These are phyloP conservation scores for Neogobius melanostomus DNA, from an alignment of 2,113 vertebrate genomes.

Conservation along the genomic window DNA sequence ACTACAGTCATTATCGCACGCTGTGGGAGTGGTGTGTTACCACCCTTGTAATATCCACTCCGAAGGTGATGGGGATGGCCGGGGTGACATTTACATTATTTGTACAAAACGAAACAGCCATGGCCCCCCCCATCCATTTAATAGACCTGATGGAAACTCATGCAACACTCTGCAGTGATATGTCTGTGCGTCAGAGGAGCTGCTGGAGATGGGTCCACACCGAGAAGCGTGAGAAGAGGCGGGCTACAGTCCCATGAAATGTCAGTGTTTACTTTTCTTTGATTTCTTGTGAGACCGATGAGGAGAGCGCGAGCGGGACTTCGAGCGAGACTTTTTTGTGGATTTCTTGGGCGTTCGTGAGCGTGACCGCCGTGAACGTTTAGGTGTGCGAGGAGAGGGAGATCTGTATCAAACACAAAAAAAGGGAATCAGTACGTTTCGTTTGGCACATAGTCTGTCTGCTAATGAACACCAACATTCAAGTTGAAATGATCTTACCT, in stretches of 20 bases:
- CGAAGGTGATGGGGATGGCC: constrained; percentile 37
- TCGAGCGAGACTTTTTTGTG: constrained; percentile 95
- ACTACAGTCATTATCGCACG: constrained; percentile 62
- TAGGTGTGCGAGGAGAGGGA: constrained; percentile 92
- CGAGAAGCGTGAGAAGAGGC: constrained; percentile 67
- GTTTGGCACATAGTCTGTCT: no score
- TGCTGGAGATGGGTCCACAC: constrained; percentile 84
- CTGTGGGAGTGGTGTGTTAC: constrained; percentile 51
- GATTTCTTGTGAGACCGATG: constrained; percentile 99
- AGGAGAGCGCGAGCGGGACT: constrained; percentile 93
- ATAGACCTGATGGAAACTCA: constrained; percentile 58
- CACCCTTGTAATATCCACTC: constrained; percentile 62
- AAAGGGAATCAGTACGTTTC: no score
- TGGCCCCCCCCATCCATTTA: constrained; percentile 47
- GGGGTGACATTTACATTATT: constrained; percentile 66
- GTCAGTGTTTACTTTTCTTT: constrained; percentile 99
- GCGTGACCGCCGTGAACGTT: constrained; percentile 90
- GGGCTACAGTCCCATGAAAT: constrained; percentile 22
- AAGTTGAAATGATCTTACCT: constrained; percentile 75
- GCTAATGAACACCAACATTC: background rate
- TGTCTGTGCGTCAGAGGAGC: constrained; percentile 81
- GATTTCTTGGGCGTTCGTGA: constrained; percentile 97
- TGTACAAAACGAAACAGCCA: constrained; percentile 80
- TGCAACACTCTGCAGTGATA: constrained; percentile 78
- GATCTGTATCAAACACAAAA: constrained; percentile 76